Evolutionary conservation across 2,888 invertebrate genomes (phyloP).

Genomic region (Stenodema calcarata): DNA sequence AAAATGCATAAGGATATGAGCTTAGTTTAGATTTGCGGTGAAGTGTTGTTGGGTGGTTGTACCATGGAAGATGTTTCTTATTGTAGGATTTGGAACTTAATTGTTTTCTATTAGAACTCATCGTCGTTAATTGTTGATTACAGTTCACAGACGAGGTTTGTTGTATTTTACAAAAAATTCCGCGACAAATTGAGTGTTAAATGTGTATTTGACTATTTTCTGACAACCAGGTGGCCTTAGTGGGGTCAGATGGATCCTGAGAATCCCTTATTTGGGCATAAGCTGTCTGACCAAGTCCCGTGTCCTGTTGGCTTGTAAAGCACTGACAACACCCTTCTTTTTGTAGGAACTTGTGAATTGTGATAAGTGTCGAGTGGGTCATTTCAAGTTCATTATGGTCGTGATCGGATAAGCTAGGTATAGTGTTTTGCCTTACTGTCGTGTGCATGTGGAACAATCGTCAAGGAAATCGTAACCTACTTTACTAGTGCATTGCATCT

Average conservation of each 20-base stretch:
- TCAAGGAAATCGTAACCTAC: background rate
- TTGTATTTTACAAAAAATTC: too few species aligned
- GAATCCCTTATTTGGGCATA: slow-evolving; percentile 29
- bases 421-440: background rate
- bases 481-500: background rate
- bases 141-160: too few species aligned
- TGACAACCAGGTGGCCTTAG: background rate
- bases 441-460: background rate
- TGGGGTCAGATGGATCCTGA: background rate
- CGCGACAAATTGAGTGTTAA: too few species aligned
- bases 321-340: background rate
- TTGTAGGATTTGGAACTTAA: too few species aligned
- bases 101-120: too few species aligned
- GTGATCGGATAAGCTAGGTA: background rate
- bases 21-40: too few species aligned
- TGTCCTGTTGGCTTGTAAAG: too few species aligned
- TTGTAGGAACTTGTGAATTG: background rate
- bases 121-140: too few species aligned
- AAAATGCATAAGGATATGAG: background rate
- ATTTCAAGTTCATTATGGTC: background rate
- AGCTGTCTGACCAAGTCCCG: background rate
- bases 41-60: too few species aligned
- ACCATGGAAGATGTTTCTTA: too few species aligned
- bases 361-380: background rate
- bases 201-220: background rate